Evolutionary conservation across 2,797 vertebrate species (phyloP).

Genomic region (Emys orbicularis): DNA sequence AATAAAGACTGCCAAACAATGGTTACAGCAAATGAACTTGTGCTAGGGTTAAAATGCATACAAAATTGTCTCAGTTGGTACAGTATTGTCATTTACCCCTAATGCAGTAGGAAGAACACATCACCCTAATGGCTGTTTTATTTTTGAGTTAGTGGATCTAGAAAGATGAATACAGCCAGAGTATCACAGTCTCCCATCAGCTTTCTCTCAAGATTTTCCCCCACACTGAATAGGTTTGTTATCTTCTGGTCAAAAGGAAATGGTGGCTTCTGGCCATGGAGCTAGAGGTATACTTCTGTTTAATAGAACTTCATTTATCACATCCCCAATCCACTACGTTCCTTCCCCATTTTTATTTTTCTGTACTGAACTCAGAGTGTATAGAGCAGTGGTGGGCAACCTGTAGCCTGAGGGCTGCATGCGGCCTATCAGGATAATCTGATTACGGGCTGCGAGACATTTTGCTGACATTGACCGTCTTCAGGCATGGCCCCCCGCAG

Average conservation of each 20-base stretch:
- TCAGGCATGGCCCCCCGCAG: too few species aligned
- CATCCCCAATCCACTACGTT: neutral
- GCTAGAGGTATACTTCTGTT: neutral
- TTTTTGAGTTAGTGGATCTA: rapidly evolving
- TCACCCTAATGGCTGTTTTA: neutral
- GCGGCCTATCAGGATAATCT: too few species aligned
- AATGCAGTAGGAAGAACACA: neutral
- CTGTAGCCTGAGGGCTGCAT: too few species aligned
- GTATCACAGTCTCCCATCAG: neutral
- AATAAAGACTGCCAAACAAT: neutral
- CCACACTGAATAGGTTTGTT: neutral
- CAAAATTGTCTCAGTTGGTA: rapidly evolving
- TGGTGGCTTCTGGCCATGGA: slow-evolving; percentile 41
- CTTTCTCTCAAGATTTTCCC: slow-evolving; percentile 32
- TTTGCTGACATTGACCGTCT: too few species aligned
- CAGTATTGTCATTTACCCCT: neutral
- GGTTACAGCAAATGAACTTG: neutral
- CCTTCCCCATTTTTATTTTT: slow-evolving; percentile 2
- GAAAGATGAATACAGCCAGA: neutral
- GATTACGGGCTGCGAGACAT: too few species aligned
- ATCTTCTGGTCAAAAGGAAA: slow-evolving; percentile 15
- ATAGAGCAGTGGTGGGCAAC: too few species aligned
- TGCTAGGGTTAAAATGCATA: neutral
- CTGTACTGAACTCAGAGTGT: neutral
- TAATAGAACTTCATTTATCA: slow-evolving; percentile 14